Evolutionary conservation across 2,113 vertebrate species (phyloP).

Genomic region (Phalacrocorax brasilianus): DNA sequence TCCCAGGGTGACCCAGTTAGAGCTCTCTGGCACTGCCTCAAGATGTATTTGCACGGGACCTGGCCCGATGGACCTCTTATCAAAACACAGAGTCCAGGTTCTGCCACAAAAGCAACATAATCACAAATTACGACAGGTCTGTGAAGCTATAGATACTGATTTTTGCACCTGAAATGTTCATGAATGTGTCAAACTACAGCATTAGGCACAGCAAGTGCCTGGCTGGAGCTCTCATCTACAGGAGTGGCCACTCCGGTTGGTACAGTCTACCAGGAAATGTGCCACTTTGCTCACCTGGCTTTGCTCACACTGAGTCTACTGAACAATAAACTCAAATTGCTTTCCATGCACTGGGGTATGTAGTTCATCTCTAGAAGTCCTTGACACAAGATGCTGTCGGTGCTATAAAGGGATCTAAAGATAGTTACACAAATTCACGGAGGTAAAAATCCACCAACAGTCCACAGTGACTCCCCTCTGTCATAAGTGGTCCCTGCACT

Average conservation of each 20-base stretch:
- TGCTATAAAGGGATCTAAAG: not conserved
- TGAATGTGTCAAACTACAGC: not conserved
- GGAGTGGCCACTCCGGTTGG: not conserved
- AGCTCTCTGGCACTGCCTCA: not conserved
- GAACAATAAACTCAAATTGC: not conserved
- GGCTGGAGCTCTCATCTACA: not conserved
- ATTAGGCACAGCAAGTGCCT: not conserved
- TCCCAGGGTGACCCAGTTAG: fast-evolving
- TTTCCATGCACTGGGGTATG: not conserved
- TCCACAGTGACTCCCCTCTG: not conserved
- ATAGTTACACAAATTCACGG: not conserved
- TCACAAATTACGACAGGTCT: not conserved
- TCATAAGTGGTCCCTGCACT: not conserved
- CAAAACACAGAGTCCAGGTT: not conserved
- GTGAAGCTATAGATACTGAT: not conserved
- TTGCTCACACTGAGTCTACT: not conserved
- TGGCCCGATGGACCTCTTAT: not conserved
- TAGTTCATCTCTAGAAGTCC: not conserved
- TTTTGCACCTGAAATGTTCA: not conserved
- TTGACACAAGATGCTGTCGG: not conserved
- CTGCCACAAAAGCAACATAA: not conserved
- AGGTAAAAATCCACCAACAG: not conserved
- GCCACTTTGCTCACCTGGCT: not conserved
- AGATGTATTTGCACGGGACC: not conserved
- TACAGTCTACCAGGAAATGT: not conserved